These are phyloP conservation scores for Rhinolophus sinicus DNA, from an alignment of 2,113 vertebrate species.

Conservation along the genomic window DNA sequence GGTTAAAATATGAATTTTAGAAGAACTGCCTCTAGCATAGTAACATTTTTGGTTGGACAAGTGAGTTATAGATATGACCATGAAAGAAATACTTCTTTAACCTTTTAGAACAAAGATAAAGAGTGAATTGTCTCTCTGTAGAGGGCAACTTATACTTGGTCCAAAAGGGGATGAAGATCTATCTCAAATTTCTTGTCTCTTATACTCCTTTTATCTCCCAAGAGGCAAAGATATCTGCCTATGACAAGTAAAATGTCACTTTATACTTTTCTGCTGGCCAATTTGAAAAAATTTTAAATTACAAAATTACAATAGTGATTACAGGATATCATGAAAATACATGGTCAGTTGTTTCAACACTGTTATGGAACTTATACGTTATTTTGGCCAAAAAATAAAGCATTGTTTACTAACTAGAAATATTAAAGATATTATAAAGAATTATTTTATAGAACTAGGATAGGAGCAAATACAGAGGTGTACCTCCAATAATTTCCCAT, in stretches of 20 bases:
- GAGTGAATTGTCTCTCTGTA: background rate
- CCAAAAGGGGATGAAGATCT: background rate
- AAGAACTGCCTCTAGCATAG: background rate
- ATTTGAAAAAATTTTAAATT: background rate
- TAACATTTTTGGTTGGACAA: background rate
- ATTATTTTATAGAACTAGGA: background rate
- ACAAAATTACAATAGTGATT: background rate
- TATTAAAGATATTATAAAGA: background rate
- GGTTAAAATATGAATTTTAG: constrained; percentile 47
- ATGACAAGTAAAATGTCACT: background rate
- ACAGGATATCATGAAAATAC: background rate
- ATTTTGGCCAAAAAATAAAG: background rate
- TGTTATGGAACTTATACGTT: background rate
- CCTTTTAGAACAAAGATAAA: constrained; percentile 1
- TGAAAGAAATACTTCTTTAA: constrained; percentile 35
- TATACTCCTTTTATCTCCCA: background rate
- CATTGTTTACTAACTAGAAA: background rate
- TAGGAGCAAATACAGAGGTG: background rate
- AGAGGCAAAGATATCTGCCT: background rate
- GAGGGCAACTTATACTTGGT: background rate
- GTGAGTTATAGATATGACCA: background rate
- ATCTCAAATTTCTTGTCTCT: background rate
- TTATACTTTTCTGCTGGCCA: background rate
- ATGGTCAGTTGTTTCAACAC: background rate
- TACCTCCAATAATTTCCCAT: background rate